Percentiles rank a stretch among this genome's conserved stretches.
Evolutionary conservation across 2,888 invertebrate genomes (phyloP).

Genomic region (Pterostichus niger): DNA sequence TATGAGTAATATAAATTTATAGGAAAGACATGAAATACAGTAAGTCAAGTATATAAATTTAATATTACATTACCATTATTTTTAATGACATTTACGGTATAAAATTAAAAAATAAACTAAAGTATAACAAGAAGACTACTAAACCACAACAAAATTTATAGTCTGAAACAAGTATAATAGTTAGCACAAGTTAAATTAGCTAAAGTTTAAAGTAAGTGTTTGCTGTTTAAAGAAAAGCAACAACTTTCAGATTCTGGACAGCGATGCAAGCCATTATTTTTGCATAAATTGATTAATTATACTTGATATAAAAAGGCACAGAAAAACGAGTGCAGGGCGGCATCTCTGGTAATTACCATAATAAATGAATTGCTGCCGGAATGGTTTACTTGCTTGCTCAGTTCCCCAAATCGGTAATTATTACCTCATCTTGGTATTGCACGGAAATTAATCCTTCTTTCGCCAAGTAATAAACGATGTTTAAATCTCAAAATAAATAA

Average conservation of each 20-base stretch:
- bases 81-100: no score
- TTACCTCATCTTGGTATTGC: background rate
- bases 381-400: background rate
- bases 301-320: conserved; percentile 11
- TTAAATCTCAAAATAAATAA: conserved; percentile 5
- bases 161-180: background rate
- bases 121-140: no score
- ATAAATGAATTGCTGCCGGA: background rate
- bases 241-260: conserved; percentile 9
- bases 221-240: background rate
- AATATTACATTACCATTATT: no score
- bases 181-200: conserved; percentile 7
- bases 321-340: background rate
- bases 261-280: conserved; percentile 2
- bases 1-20: no score
- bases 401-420: background rate
- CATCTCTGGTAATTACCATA: conserved; percentile 9
- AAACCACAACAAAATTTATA: background rate
- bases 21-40: no score
- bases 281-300: conserved; percentile 50
- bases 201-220: conserved; percentile 32
- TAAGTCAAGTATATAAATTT: no score
- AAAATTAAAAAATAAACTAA: no score
- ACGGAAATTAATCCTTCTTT: background rate
- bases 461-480: background rate